These are phyloP conservation scores for Sphinx pinastri DNA, from an alignment of 2,888 invertebrate genomes.

Conservation along the genomic window DNA sequence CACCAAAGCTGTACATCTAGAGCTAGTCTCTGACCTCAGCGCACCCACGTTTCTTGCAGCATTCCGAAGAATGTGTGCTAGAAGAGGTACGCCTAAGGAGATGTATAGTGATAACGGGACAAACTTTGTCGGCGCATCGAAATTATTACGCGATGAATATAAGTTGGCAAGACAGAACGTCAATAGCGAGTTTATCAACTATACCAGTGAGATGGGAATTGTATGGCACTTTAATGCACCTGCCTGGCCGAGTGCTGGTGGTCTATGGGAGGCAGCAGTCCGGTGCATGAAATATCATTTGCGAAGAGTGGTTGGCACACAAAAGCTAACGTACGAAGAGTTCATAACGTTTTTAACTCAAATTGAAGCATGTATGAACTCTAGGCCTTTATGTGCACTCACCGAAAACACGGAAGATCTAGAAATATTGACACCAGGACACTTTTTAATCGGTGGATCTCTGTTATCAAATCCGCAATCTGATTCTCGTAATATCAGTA, in stretches of 20 bases:
- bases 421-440: conserved; percentile 22
- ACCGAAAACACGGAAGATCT: conserved; percentile 19
- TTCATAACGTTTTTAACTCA: conserved; percentile 13
- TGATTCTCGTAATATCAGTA: neutral
- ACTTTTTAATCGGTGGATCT: conserved; percentile 17
- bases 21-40: conserved; percentile 43
- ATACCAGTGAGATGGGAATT: conserved; percentile 28
- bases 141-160: conserved; percentile 28
- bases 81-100: conserved; percentile 39
- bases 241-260: conserved; percentile 32
- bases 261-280: conserved; percentile 35
- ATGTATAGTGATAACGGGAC: conserved; percentile 43
- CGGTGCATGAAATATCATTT: conserved; percentile 35
- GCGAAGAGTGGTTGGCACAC: conserved; percentile 27
- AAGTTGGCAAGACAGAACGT: neutral
- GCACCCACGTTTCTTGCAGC: conserved; percentile 41
- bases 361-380: conserved; percentile 18
- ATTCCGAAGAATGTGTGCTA: conserved; percentile 39
- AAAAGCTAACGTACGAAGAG: conserved; percentile 25
- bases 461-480: neutral
- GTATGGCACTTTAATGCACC: conserved; percentile 31
- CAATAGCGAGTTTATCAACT: conserved; percentile 23
- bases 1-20: conserved; percentile 44
- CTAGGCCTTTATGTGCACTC: conserved; percentile 13
- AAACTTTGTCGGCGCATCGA: conserved; percentile 41